Percentiles rank a stretch among this genome's conserved stretches.
These are phyloP conservation scores for Muschampia plurimacula DNA, from an alignment of 2,888 invertebrate species.

Conservation along the genomic window DNA sequence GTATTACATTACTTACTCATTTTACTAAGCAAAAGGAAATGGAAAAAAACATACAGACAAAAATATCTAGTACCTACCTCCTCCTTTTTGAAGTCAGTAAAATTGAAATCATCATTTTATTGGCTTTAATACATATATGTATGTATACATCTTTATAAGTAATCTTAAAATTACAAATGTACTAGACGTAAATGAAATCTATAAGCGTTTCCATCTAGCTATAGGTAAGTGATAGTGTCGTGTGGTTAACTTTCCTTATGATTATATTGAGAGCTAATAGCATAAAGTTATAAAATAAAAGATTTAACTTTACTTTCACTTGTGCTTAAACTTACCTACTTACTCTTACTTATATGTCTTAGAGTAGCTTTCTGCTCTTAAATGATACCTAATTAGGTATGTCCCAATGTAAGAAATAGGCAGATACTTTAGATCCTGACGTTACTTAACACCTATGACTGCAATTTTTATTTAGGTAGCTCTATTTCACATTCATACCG, in stretches of 20 bases:
- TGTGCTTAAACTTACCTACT: slow-evolving; percentile 2
- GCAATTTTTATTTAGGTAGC: too few relatives aligned
- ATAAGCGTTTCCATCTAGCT: slow-evolving; percentile 36
- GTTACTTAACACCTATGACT: too few relatives aligned
- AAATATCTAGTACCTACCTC: too few relatives aligned
- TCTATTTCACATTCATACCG: too few relatives aligned
- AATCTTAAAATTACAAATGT: too few relatives aligned
- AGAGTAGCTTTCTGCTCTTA: slow-evolving; percentile 16
- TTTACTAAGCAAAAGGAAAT: too few relatives aligned
- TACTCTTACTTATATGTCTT: not conserved
- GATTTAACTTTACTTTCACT: slow-evolving; percentile 34
- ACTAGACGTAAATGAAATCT: not conserved
- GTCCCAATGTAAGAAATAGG: not conserved
- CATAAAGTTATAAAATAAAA: slow-evolving; percentile 26
- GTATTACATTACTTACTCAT: too few relatives aligned
- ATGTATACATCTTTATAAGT: too few relatives aligned
- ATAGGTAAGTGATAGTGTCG: slow-evolving; percentile 1
- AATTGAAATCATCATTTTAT: too few relatives aligned
- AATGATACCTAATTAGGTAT: not conserved
- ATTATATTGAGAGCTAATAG: slow-evolving; percentile 45
- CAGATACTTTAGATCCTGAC: not conserved
- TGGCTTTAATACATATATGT: too few relatives aligned
- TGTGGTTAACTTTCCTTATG: slow-evolving; percentile 51
- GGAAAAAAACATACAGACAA: too few relatives aligned
- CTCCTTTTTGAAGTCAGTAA: too few relatives aligned